Percentiles rank a stretch among this genome's conserved stretches.
These are phyloP conservation scores for Copsychus sechellarum DNA, from an alignment of 2,113 vertebrate genomes.

Conservation along the genomic window DNA sequence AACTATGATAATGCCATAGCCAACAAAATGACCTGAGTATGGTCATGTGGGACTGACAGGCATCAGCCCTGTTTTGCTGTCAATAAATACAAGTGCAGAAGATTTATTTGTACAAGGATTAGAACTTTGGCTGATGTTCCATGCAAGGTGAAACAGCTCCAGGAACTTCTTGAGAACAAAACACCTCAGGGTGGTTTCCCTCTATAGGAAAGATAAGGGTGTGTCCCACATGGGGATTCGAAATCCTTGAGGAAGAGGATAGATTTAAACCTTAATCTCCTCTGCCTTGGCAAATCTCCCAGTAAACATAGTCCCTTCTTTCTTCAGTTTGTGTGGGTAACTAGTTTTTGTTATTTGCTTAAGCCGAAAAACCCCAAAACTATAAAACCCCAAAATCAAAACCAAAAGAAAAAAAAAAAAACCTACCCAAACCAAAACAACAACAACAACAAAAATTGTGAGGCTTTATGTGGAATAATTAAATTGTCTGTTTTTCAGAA, in stretches of 20 bases:
- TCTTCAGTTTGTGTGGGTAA: background rate
- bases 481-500: background rate
- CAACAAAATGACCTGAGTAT: background rate
- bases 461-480: background rate
- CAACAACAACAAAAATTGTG: background rate
- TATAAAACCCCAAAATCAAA: background rate
- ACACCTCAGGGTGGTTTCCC: background rate
- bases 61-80: background rate
- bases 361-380: background rate
- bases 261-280: background rate
- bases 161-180: background rate
- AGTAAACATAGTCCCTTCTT: background rate
- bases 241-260: background rate
- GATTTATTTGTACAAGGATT: background rate
- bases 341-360: background rate
- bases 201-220: background rate
- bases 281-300: background rate
- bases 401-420: background rate
- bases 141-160: background rate
- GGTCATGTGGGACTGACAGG: background rate
- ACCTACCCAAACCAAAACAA: background rate
- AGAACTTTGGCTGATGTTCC: background rate
- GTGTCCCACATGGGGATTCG: background rate
- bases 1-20: background rate
- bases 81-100: background rate